Evolutionary conservation across 1,140 invertebrate species (phyloP).

Genomic region (Araneus ventricosus): DNA sequence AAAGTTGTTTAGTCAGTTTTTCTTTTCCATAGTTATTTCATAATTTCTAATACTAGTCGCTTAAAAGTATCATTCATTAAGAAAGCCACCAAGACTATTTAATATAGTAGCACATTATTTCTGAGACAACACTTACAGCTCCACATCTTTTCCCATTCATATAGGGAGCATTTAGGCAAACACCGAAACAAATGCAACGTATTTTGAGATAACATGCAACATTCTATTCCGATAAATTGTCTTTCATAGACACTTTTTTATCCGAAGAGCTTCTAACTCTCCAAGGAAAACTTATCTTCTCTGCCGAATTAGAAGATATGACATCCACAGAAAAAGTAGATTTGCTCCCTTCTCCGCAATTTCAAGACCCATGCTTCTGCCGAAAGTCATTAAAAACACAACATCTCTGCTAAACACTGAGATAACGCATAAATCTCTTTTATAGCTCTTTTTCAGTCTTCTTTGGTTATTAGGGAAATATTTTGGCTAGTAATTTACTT

Average conservation of each 20-base stretch:
- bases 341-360: neutral
- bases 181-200: neutral
- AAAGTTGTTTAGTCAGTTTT: too few species aligned
- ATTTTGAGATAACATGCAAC: neutral
- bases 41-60: neutral
- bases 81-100: neutral
- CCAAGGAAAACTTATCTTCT: neutral
- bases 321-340: slow-evolving; percentile 35
- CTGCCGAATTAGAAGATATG: slow-evolving; percentile 23
- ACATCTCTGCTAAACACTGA: slow-evolving; percentile 59
- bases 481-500: slow-evolving; percentile 54
- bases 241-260: neutral
- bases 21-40: too few species aligned
- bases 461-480: slow-evolving; percentile 57
- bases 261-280: neutral
- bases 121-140: neutral
- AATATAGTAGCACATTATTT: neutral
- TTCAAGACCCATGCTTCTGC: neutral
- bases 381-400: slow-evolving; percentile 67
- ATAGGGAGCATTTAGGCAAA: neutral
- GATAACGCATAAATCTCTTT: slow-evolving; percentile 71
- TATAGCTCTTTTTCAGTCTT: slow-evolving; percentile 63
- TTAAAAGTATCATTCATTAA: neutral
- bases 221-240: neutral
- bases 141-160: neutral